A percentile compares a stretch with the other conserved stretches of the same genome.
Conservation (phyloP, 2,888 invertebrate genomes). For the Biston betularia region DNA sequence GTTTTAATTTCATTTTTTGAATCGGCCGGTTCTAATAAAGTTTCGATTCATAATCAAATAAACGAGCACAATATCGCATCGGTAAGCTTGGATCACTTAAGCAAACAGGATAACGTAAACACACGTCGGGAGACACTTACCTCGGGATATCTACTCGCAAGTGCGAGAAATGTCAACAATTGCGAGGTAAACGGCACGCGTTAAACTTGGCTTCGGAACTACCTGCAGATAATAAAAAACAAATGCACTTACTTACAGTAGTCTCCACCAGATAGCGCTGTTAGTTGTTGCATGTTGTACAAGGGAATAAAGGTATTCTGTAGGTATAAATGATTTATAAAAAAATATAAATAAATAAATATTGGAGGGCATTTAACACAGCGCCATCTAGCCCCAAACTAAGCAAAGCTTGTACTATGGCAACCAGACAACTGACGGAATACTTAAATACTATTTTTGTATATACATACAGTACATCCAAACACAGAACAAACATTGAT, state of each 20-base stretch:
- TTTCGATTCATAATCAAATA: constrained; percentile 11
- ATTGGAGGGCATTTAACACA: no score
- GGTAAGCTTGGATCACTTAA: constrained; percentile 11
- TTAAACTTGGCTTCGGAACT: constrained; percentile 44
- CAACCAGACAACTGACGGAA: no score
- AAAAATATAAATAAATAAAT: no score
- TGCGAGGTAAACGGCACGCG: constrained; percentile 46
- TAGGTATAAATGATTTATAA: constrained; percentile 1
- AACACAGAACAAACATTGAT: no score
- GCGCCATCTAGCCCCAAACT: no score
- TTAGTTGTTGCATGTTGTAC: constrained; percentile 5
- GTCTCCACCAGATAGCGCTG: constrained; percentile 12
- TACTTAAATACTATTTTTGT: no score
- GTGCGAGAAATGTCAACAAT: constrained; percentile 53
- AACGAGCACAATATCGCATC: constrained; percentile 1
- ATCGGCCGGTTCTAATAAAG: no score
- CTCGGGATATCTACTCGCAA: constrained; percentile 63
- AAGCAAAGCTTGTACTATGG: no score
- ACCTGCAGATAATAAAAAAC: constrained; percentile 47
- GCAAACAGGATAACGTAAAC: constrained; percentile 14
- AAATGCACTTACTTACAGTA: no score
- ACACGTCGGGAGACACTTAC: constrained; percentile 50
- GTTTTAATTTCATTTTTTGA: neutral
- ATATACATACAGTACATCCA: no score
- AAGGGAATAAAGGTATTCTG: neutral